Percentiles rank a stretch among this genome's conserved stretches.
Conservation (phyloP, 1,140 invertebrate genomes). For the Hirudo medicinalis region DNA sequence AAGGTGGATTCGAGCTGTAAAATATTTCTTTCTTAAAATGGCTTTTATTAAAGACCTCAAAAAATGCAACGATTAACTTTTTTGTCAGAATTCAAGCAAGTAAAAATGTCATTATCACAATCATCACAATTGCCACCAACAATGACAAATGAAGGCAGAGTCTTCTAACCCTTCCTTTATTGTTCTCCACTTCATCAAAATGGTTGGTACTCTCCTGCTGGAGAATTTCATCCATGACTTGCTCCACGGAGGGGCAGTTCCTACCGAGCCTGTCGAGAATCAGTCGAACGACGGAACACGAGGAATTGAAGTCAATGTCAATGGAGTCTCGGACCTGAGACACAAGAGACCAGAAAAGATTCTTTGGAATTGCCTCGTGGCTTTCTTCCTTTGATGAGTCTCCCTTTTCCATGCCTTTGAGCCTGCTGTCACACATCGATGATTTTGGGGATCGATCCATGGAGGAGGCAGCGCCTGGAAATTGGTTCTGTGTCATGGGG, state of each 20-base stretch:
- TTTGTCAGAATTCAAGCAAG: no score
- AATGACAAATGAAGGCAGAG: neutral
- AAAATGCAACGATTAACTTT: no score
- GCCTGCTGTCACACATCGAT: no score
- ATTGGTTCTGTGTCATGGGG: neutral
- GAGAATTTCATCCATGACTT: neutral
- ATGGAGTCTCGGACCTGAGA: neutral
- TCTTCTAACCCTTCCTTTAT: neutral
- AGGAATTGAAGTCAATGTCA: neutral
- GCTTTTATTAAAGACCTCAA: no score
- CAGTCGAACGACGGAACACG: neutral
- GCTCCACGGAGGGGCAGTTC: neutral
- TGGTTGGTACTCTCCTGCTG: neutral
- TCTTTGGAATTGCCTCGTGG: neutral
- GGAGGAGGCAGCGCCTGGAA: neutral
- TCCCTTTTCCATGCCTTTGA: no score
- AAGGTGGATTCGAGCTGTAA: conserved; percentile 8
- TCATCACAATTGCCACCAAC: no score
- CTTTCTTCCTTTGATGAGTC: no score
- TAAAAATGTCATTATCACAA: no score
- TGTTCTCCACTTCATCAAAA: neutral
- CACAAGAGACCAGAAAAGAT: neutral
- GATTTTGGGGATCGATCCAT: no score
- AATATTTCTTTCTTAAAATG: conserved; percentile 7
- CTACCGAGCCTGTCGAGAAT: neutral